Percentiles rank a stretch among this genome's conserved stretches.
These are phyloP conservation scores for Thalassophryne amazonica DNA, from an alignment of 2,797 vertebrate species.

Conservation along the genomic window DNA sequence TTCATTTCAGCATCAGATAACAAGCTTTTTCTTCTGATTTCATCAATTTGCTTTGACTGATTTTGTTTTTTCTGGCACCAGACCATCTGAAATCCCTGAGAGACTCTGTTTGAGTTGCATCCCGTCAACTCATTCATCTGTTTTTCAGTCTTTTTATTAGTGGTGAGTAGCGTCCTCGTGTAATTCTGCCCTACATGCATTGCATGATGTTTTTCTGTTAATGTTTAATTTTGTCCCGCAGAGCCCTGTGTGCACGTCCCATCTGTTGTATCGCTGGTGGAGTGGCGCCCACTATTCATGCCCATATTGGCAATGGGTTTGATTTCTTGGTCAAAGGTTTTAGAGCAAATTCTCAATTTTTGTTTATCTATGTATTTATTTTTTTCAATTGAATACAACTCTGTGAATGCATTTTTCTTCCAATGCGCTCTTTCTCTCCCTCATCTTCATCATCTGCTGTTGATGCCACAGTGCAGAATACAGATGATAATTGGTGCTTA, in stretches of 20 bases:
- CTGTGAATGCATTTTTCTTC: slow-evolving; percentile 28
- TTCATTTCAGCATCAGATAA: too few species aligned
- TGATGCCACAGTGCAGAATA: slow-evolving; percentile 46
- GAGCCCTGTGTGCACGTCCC: slow-evolving; percentile 21
- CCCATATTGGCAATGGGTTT: slow-evolving; percentile 10
- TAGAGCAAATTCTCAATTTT: not conserved
- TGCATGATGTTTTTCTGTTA: slow-evolving; percentile 19
- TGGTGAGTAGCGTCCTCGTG: not conserved
- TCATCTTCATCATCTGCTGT: slow-evolving; percentile 40
- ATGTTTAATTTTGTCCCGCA: slow-evolving; percentile 42
- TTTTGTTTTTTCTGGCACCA: too few species aligned
- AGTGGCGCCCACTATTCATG: slow-evolving; percentile 15
- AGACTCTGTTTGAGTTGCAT: not conserved
- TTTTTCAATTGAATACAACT: slow-evolving; percentile 15
- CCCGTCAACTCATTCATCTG: not conserved
- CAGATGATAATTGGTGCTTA: slow-evolving; percentile 70
- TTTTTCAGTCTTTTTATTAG: not conserved
- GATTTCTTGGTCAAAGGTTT: slow-evolving; percentile 11
- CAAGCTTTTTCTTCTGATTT: too few species aligned
- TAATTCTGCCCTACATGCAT: not conserved
- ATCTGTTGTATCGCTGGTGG: slow-evolving; percentile 29
- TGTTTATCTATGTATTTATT: slow-evolving; percentile 1
- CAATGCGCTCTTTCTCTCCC: not conserved
- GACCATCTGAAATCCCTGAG: not conserved
- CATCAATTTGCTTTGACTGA: too few species aligned